Evolutionary conservation across 2,888 invertebrate species (phyloP), one percentile per base, ranked within the genome.

Genomic region (Lamellibrachia satsuma): DNA sequence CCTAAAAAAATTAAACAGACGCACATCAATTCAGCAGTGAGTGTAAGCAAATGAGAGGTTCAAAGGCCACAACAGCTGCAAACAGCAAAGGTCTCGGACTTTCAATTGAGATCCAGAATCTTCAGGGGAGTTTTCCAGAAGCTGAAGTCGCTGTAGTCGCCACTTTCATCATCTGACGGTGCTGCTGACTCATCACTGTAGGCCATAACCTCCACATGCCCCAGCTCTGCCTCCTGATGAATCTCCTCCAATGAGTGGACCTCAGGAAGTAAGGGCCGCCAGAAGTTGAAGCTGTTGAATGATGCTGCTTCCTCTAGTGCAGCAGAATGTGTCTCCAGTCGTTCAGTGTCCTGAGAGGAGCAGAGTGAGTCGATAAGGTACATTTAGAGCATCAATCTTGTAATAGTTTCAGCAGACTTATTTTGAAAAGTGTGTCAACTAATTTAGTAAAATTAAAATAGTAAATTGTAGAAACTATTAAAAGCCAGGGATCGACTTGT

Each of bases 41-140:
- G 75, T 22, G 4, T n/a, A 75, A 75, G 75, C 75, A 75, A 75
- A 75, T 75, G 75, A 15, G 75, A 22, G 75, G 75, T 22, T 75
- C 75, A 22, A 6, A 22, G 55, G 55, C 8, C 55, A 55, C 55
- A 4, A 55, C 8, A 55, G 55, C 39, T 39, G 39, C 39, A 39
- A 39, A 55, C 9, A 55, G 55, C 55, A 55, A 55, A 9, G 7
- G 55, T 55, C 55, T 55, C 22, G 22, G 22, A 75, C 75, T 75
- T n/a, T 75, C 75, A 75, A 75, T 75, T 22, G 22, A 75, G 75
- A 75, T 75, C 75, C 22, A 75, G 22, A 75, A 75, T 22, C 75
- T 75, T n/a, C 75, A 75, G 15, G 75, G 75, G 75, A 75, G n/a
- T 15, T 75, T 75, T 75, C 75, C 75, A 75, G 75, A 75, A 75